Conservation (phyloP, 2,797 vertebrate genomes). For the Carapus acus region DNA sequence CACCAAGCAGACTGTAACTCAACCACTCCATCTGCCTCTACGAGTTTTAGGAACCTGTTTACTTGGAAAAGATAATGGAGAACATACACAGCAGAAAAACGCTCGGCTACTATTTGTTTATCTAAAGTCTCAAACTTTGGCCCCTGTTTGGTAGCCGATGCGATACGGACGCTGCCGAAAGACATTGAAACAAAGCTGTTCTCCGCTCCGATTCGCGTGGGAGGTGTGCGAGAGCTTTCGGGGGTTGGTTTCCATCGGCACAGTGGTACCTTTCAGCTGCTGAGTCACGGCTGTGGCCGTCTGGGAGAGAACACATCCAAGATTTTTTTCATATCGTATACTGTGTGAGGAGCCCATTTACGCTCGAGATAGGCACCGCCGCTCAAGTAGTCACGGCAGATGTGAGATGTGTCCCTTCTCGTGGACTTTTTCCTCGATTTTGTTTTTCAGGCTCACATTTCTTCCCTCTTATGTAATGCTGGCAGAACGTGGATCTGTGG, state of each 20-base stretch:
- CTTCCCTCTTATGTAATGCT: conserved; percentile 60
- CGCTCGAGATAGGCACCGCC: conserved; percentile 12
- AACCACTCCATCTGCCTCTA: conserved; percentile 48
- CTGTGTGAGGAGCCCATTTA: conserved; percentile 56
- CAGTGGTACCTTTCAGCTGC: conserved; percentile 45
- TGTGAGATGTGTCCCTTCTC: conserved; percentile 42
- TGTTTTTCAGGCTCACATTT: conserved; percentile 62
- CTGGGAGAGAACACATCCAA: conserved; percentile 35
- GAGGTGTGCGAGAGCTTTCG: conserved; percentile 17
- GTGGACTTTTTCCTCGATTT: conserved; percentile 40
- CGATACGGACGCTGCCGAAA: conserved; percentile 5
- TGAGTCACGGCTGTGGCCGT: conserved; percentile 40
- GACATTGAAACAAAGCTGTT: conserved; percentile 20
- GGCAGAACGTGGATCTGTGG: conserved; percentile 50
- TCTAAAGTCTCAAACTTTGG: conserved; percentile 15
- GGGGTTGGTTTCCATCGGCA: conserved; percentile 42
- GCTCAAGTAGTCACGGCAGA: conserved; percentile 42
- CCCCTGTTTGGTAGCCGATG: conserved; percentile 14
- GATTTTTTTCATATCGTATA: conserved; percentile 52
- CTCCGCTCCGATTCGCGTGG: conserved; percentile 23
- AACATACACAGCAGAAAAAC: conserved; percentile 32
- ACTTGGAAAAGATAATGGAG: conserved; percentile 49
- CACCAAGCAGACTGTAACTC: conserved; percentile 59
- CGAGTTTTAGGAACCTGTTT: conserved; percentile 52
- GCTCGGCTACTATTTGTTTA: conserved; percentile 31